phyloP scores from a whole-genome alignment of 92 coral and sea anemone genomes.

The Zoanthus gigantus region DNA sequence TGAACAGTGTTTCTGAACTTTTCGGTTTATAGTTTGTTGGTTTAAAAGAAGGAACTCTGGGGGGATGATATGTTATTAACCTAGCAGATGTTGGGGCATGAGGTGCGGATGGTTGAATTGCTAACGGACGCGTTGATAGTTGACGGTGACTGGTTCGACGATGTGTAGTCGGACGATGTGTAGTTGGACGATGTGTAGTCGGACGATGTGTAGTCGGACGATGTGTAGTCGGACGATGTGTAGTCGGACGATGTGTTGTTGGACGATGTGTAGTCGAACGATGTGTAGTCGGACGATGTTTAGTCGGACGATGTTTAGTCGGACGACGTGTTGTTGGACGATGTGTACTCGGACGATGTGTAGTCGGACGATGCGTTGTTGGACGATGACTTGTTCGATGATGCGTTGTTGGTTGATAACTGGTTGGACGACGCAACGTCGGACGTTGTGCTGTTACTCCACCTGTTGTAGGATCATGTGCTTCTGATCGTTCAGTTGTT shows the following conservation, averaged over 20 bases:
- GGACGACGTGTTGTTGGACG: constrained; percentile 5
- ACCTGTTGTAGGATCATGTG: background rate
- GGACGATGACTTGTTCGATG: background rate
- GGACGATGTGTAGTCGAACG: background rate
- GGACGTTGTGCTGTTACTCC: background rate
- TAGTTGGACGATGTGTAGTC: background rate
- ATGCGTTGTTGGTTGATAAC: background rate
- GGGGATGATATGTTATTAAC: background rate
- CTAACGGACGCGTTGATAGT: background rate
- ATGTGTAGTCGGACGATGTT: background rate
- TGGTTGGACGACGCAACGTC: background rate
- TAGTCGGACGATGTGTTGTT: background rate
- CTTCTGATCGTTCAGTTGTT: background rate
- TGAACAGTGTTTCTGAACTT: constrained; percentile 16
- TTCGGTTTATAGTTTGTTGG: background rate
- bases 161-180: background rate
- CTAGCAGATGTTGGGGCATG: no score
- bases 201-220: background rate
- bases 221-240: background rate
- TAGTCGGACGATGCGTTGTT: background rate
- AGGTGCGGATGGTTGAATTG: background rate
- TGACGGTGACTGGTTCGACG: background rate
- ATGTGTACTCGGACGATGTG: background rate
- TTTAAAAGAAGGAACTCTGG: background rate
- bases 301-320: background rate